A percentile compares a stretch with the other conserved stretches of the same genome.
phyloP scores from a whole-genome alignment of 2,888 invertebrate species.

The Onthophagus sagittarius region DNA sequence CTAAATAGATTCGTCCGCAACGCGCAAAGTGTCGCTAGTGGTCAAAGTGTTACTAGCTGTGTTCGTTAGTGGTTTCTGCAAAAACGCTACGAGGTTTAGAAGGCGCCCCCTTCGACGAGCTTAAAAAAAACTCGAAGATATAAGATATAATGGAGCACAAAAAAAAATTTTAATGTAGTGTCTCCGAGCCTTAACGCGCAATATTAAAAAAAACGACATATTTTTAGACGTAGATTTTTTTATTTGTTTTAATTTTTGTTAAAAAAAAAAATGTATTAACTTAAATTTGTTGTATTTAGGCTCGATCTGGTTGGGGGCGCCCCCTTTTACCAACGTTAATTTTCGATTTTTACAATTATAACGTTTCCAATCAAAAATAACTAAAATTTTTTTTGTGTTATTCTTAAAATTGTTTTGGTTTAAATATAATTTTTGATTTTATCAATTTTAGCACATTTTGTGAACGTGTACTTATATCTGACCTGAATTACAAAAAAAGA shows the following conservation, averaged over 20 bases:
- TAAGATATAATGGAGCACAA: background rate
- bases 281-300: background rate
- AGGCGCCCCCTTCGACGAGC: slow-evolving; percentile 7
- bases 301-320: background rate
- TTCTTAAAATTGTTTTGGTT: background rate
- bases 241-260: background rate
- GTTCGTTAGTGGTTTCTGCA: slow-evolving; percentile 48
- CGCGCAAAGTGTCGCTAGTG: slow-evolving; percentile 45
- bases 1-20: slow-evolving; percentile 47
- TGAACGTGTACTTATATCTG: background rate
- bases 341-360: slow-evolving; percentile 25
- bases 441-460: too few species aligned
- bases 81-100: slow-evolving; percentile 24
- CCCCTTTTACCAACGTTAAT: slow-evolving; percentile 18
- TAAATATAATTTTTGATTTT: too few species aligned
- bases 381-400: background rate
- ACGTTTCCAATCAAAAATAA: slow-evolving; percentile 41
- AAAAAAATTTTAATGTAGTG: background rate
- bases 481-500: background rate
- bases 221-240: slow-evolving; percentile 11
- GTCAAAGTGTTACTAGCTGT: slow-evolving; percentile 48
- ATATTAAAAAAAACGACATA: slow-evolving; percentile 31
- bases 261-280: background rate
- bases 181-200: slow-evolving; percentile 40
- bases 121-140: background rate